Percentiles rank a stretch among this genome's conserved stretches.
These are phyloP conservation scores for Sturmia bella DNA, from an alignment of 2,888 invertebrate genomes.

Conservation along the genomic window DNA sequence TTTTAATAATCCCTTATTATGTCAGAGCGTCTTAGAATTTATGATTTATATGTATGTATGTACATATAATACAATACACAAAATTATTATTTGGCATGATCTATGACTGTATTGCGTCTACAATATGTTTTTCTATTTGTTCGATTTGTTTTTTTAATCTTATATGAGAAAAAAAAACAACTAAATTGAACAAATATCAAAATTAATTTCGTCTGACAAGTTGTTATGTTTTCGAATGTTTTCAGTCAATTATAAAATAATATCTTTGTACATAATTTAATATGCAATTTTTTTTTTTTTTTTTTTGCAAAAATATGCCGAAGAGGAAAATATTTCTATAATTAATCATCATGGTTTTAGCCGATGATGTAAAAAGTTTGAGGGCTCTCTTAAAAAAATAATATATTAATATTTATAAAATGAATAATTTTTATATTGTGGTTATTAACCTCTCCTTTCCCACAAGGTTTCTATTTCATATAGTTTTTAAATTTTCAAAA, in stretches of 20 bases:
- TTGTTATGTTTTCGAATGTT: slow-evolving; percentile 63
- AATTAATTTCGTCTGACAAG: slow-evolving; percentile 62
- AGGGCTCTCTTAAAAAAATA: background rate
- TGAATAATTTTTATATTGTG: slow-evolving; percentile 2
- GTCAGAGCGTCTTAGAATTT: no score
- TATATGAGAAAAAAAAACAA: background rate
- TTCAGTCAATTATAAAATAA: slow-evolving; percentile 64
- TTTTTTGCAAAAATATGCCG: background rate
- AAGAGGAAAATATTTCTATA: slow-evolving; percentile 27
- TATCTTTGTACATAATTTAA: slow-evolving; percentile 7
- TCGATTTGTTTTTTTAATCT: background rate
- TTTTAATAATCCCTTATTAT: no score
- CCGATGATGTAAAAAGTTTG: background rate
- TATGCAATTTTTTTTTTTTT: no score
- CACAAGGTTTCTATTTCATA: background rate
- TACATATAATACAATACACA: no score
- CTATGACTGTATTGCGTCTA: no score
- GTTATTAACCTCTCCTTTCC: background rate
- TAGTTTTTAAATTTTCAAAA: background rate
- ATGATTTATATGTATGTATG: no score
- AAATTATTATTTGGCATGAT: no score
- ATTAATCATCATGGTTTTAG: slow-evolving; percentile 34
- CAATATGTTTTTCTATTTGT: background rate
- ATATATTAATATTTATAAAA: background rate
- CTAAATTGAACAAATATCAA: slow-evolving; percentile 40